Percentiles rank a stretch among this genome's conserved stretches.
These are phyloP conservation scores for Scaptomyza graminum DNA, from an alignment of 1,140 invertebrate genomes.

Conservation along the genomic window DNA sequence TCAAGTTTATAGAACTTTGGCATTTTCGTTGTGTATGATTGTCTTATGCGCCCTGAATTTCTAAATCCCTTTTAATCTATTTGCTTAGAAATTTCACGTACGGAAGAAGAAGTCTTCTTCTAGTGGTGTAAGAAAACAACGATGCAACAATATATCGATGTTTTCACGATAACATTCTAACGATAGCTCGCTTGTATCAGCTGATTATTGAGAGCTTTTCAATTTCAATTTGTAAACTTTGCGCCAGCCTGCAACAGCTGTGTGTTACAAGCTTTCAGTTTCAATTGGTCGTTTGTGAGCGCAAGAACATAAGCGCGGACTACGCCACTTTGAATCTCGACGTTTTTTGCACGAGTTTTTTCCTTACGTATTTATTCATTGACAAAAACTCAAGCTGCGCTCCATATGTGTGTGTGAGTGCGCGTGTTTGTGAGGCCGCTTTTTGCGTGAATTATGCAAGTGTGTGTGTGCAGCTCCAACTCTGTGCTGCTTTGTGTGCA, in stretches of 20 bases:
- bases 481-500: conserved; percentile 63
- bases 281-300: conserved; percentile 54
- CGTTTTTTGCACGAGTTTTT: conserved; percentile 83
- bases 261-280: conserved; percentile 54
- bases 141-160: conserved; percentile 16
- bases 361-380: conserved; percentile 82
- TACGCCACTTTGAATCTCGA: conserved; percentile 21
- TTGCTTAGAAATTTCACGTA: conserved; percentile 36
- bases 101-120: conserved; percentile 52
- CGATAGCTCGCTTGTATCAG: conserved; percentile 11
- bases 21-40: conserved; percentile 48
- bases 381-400: conserved; percentile 80
- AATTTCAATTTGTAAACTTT: conserved; percentile 12
- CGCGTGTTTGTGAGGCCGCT: conserved; percentile 43
- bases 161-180: neutral
- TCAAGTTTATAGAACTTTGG: conserved; percentile 92
- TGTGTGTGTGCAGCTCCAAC: conserved; percentile 29
- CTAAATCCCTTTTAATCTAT: conserved; percentile 27
- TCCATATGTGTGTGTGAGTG: conserved; percentile 57
- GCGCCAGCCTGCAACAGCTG: conserved; percentile 26
- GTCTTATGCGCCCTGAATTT: conserved; percentile 7
- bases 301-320: conserved; percentile 34
- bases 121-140: conserved; percentile 31
- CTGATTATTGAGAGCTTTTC: conserved; percentile 34
- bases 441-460: conserved; percentile 27